Percentiles rank a stretch among this genome's conserved stretches.
Evolutionary conservation across 1,140 invertebrate species (phyloP).

Genomic region (Temnothorax nylanderi): DNA sequence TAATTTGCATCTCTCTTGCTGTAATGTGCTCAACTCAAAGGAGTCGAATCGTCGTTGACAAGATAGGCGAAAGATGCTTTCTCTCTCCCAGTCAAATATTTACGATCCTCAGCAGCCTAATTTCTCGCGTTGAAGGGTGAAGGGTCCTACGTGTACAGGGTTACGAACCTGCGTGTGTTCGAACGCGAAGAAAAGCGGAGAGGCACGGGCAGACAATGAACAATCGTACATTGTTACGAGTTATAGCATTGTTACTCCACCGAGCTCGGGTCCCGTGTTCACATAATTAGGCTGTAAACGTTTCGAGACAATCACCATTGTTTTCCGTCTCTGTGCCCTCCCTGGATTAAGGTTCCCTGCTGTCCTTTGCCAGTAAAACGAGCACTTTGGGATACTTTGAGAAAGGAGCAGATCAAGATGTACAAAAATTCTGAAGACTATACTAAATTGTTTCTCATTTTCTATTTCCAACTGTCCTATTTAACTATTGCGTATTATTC

Average conservation of each 20-base stretch:
- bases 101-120: slow-evolving; percentile 8
- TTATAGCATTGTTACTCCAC: slow-evolving; percentile 86
- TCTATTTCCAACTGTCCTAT: no score
- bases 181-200: slow-evolving; percentile 70
- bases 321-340: slow-evolving; percentile 74
- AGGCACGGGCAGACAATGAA: slow-evolving; percentile 83
- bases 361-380: slow-evolving; percentile 45
- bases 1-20: not conserved
- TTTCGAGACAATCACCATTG: slow-evolving; percentile 86
- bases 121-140: slow-evolving; percentile 1
- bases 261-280: slow-evolving; percentile 82
- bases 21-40: not conserved
- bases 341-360: slow-evolving; percentile 68
- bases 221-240: slow-evolving; percentile 86
- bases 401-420: slow-evolving; percentile 14
- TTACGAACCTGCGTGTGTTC: slow-evolving; percentile 67
- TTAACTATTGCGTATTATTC: not conserved
- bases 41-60: not conserved
- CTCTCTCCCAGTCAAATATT: slow-evolving; percentile 10
- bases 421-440: slow-evolving; percentile 3
- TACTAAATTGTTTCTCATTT: not conserved
- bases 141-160: slow-evolving; percentile 46
- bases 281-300: slow-evolving; percentile 87
- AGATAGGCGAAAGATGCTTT: not conserved
- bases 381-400: slow-evolving; percentile 33